A percentile compares a stretch with the other conserved stretches of the same genome.
These are phyloP conservation scores for Maniola jurtina DNA, from an alignment of 1,140 invertebrate genomes.

Conservation along the genomic window DNA sequence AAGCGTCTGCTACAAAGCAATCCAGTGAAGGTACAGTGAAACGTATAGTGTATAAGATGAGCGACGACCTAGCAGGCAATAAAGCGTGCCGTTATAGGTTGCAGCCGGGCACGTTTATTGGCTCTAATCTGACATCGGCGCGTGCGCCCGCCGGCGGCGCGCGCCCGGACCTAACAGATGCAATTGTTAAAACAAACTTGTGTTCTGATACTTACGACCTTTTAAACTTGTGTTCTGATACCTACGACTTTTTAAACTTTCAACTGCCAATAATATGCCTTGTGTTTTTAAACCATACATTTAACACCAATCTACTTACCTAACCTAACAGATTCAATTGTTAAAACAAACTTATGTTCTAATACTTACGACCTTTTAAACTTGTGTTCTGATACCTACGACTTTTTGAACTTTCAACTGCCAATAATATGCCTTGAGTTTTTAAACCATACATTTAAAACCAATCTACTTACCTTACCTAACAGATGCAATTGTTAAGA, in stretches of 20 bases:
- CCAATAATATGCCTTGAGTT: too few relatives aligned
- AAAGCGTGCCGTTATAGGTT: conserved; percentile 46
- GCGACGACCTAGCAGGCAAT: conserved; percentile 37
- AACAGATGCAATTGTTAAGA: conserved; percentile 25
- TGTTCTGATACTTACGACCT: background rate
- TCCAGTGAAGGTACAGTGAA: conserved; percentile 4
- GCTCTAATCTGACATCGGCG: conserved; percentile 47
- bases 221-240: too few relatives aligned
- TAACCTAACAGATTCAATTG: conserved; percentile 22
- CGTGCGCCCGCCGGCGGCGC: conserved; percentile 43
- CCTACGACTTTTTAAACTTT: too few relatives aligned
- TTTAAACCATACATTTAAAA: too few relatives aligned
- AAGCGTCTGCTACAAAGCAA: background rate
- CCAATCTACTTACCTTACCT: too few relatives aligned
- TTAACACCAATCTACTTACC: too few relatives aligned
- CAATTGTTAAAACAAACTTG: conserved; percentile 24
- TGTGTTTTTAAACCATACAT: too few relatives aligned
- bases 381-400: too few relatives aligned
- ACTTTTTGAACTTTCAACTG: too few relatives aligned
- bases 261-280: too few relatives aligned
- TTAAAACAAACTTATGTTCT: conserved; percentile 21
- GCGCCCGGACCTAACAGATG: conserved; percentile 17
- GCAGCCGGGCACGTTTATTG: conserved; percentile 42
- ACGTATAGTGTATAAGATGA: conserved; percentile 23
- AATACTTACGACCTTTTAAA: background rate